Evolutionary conservation across 2,113 vertebrate genomes (phyloP).

Genomic region (Boulengeromyrus knoepffleri): DNA sequence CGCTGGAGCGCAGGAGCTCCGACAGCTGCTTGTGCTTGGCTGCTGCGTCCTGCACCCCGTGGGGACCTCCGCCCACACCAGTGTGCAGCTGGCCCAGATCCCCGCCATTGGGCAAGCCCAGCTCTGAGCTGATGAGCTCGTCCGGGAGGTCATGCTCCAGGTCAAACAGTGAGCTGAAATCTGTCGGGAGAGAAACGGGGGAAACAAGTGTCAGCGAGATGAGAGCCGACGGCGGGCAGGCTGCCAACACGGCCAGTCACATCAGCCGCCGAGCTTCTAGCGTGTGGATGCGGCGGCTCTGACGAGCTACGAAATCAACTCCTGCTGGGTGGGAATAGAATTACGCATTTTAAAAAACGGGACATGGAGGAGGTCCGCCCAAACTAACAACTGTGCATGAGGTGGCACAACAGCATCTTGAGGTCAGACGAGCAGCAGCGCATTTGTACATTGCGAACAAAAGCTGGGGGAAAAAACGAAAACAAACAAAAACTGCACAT

Average conservation of each 20-base stretch:
- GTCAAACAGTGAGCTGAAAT: constrained; percentile 93
- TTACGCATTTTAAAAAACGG: neutral
- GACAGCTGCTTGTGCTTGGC: constrained; percentile 98
- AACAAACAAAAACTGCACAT: neutral
- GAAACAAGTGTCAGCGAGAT: constrained; percentile 12
- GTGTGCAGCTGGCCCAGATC: constrained; percentile 88
- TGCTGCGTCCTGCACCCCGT: constrained; percentile 77
- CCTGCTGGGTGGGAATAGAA: neutral
- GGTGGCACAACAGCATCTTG: neutral
- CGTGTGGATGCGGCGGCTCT: neutral
- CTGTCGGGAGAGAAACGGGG: constrained; percentile 51
- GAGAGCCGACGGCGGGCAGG: neutral
- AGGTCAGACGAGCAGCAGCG: neutral
- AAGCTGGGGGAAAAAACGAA: neutral
- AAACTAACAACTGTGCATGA: neutral
- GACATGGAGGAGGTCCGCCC: neutral
- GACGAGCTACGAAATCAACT: neutral
- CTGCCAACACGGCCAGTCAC: neutral
- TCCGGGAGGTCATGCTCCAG: constrained; percentile 96
- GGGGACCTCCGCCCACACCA: constrained; percentile 71
- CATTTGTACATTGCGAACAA: neutral
- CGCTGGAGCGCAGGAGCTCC: constrained; percentile 82
- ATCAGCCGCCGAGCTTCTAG: neutral
- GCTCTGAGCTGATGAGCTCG: constrained; percentile 88
- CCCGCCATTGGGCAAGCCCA: constrained; percentile 83